Evolutionary conservation across 2,797 vertebrate species (phyloP).

Genomic region (Poeciliopsis presidionis): DNA sequence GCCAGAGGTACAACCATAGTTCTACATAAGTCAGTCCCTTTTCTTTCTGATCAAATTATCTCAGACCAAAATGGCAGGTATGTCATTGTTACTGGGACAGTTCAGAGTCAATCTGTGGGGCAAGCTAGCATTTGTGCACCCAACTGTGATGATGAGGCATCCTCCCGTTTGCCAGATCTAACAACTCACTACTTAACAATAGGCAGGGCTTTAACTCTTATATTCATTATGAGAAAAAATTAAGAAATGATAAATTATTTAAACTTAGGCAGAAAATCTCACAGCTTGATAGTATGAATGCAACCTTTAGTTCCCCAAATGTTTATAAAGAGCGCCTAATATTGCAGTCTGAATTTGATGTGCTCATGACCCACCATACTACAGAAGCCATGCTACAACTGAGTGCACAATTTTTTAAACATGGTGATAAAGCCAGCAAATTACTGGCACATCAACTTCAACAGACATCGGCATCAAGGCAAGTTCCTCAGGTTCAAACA

Average conservation of each 20-base stretch:
- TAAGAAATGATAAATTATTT: not conserved
- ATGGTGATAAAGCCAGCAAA: too few species aligned
- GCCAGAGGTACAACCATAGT: not conserved
- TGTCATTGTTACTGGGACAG: not conserved
- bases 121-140: not conserved
- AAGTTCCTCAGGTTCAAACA: too few species aligned
- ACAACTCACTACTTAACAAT: not conserved
- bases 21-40: not conserved
- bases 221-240: not conserved
- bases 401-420: too few species aligned
- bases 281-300: not conserved
- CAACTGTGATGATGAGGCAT: not conserved
- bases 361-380: not conserved
- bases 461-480: too few species aligned
- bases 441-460: too few species aligned
- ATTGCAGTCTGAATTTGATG: not conserved
- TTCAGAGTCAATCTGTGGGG: not conserved
- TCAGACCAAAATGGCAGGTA: not conserved
- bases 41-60: not conserved
- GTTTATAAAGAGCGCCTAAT: not conserved
- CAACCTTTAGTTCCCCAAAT: not conserved
- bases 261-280: not conserved
- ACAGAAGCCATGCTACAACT: too few species aligned
- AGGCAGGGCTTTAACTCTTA: not conserved
- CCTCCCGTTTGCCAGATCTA: not conserved